These are phyloP conservation scores for Salvelinus alpinus DNA, from an alignment of 2,113 vertebrate species.

Conservation along the genomic window DNA sequence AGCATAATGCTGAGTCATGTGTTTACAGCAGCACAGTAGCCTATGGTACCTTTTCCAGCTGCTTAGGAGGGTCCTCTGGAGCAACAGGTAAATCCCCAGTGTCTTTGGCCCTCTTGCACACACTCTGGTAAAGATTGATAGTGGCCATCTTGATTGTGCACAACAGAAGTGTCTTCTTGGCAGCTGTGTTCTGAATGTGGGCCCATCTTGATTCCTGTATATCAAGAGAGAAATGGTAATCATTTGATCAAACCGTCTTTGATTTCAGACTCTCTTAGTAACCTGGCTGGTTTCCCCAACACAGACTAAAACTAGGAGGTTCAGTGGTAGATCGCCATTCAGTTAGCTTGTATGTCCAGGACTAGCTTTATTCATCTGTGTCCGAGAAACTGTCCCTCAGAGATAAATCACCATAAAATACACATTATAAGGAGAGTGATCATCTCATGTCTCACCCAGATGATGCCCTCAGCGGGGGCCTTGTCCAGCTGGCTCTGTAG, in stretches of 20 bases:
- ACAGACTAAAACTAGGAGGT: no score
- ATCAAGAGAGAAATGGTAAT: neutral
- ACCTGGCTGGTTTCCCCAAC: no score
- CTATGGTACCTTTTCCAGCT: slow-evolving; percentile 25
- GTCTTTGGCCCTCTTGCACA: slow-evolving; percentile 24
- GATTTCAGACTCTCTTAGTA: no score
- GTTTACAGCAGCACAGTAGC: neutral
- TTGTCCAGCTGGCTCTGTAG: slow-evolving; percentile 60
- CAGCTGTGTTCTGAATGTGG: slow-evolving; percentile 46
- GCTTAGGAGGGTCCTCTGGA: slow-evolving; percentile 19
- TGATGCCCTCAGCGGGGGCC: slow-evolving; percentile 15
- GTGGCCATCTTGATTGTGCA: slow-evolving; percentile 60
- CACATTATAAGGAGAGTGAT: neutral
- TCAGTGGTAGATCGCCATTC: no score
- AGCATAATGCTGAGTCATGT: neutral
- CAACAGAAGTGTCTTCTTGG: slow-evolving; percentile 51
- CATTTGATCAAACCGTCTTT: neutral
- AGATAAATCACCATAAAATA: neutral
- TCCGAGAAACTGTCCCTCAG: neutral
- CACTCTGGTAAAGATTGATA: slow-evolving; percentile 60
- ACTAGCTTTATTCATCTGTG: no score
- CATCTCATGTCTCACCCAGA: slow-evolving; percentile 60
- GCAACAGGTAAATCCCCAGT: slow-evolving; percentile 1
- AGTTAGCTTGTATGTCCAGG: no score
- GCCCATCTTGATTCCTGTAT: slow-evolving; percentile 43